These are phyloP conservation scores for Drosophila quinaria DNA, from an alignment of 2,888 invertebrate genomes.

Conservation along the genomic window DNA sequence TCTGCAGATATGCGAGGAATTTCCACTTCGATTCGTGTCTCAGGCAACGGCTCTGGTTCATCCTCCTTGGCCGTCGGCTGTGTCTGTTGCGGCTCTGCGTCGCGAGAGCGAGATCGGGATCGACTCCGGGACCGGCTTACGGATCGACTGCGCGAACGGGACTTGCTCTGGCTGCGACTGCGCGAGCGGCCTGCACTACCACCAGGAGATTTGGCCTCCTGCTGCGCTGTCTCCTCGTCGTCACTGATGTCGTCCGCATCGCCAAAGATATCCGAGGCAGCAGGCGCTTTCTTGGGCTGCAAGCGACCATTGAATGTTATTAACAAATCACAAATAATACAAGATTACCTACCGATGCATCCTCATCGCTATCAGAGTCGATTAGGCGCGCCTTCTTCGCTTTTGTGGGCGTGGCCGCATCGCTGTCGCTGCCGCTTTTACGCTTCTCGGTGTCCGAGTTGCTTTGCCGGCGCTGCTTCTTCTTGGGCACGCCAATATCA, in stretches of 20 bases:
- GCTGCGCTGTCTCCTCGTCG: slow-evolving; percentile 84
- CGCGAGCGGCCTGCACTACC: slow-evolving; percentile 58
- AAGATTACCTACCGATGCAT: slow-evolving; percentile 84
- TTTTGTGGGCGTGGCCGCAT: slow-evolving; percentile 82
- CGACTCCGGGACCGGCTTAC: slow-evolving; percentile 72
- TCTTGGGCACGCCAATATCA: slow-evolving; percentile 80
- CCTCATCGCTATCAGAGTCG: slow-evolving; percentile 91
- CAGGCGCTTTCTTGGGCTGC: slow-evolving; percentile 67
- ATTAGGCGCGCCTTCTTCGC: slow-evolving; percentile 87
- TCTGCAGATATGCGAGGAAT: slow-evolving; percentile 98
- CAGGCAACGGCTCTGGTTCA: slow-evolving; percentile 93
- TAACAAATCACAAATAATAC: neutral
- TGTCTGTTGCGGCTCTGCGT: slow-evolving; percentile 68
- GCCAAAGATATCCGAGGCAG: slow-evolving; percentile 94
- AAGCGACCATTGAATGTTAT: slow-evolving; percentile 7
- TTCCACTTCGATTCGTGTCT: slow-evolving; percentile 98
- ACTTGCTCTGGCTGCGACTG: slow-evolving; percentile 75
- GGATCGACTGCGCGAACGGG: slow-evolving; percentile 69
- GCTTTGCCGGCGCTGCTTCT: slow-evolving; percentile 85
- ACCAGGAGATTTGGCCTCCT: slow-evolving; percentile 66
- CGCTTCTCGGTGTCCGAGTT: slow-evolving; percentile 86
- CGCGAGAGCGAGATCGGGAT: slow-evolving; percentile 79
- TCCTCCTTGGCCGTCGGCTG: slow-evolving; percentile 85
- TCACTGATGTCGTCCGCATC: slow-evolving; percentile 97
- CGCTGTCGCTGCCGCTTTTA: slow-evolving; percentile 81